A percentile compares a stretch with the other conserved stretches of the same genome.
Conservation (phyloP, 2,888 invertebrate species). For the Trisateles emortualis region DNA sequence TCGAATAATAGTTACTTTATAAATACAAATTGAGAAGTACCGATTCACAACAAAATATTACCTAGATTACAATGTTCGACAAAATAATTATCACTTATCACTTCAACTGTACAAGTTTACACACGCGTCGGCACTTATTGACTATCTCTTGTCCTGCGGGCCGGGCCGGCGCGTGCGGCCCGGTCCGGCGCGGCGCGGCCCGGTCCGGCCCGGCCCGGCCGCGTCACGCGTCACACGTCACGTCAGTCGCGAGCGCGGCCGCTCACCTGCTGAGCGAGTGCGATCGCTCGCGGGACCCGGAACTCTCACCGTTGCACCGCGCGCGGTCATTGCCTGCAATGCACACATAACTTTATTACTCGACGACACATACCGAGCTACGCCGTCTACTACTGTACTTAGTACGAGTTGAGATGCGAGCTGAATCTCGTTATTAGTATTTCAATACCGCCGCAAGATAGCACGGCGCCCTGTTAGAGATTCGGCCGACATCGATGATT, state of each 20-base stretch:
- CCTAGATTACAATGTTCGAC: slow-evolving; percentile 82
- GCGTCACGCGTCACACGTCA: slow-evolving; percentile 16
- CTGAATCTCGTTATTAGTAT: slow-evolving; percentile 17
- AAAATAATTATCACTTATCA: slow-evolving; percentile 84
- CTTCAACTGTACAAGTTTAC: slow-evolving; percentile 77
- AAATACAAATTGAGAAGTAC: slow-evolving; percentile 87
- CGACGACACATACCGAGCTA: too few relatives aligned
- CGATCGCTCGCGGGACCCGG: slow-evolving; percentile 77
- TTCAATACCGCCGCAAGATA: slow-evolving; percentile 8
- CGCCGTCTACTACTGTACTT: not conserved
- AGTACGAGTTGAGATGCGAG: slow-evolving; percentile 25
- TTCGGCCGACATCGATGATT: slow-evolving; percentile 15
- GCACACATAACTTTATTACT: slow-evolving; percentile 1
- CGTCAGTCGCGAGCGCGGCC: slow-evolving; percentile 47
- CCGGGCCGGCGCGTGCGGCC: slow-evolving; percentile 19
- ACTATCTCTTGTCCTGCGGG: slow-evolving; percentile 34
- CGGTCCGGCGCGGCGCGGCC: slow-evolving; percentile 37
- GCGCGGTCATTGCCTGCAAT: slow-evolving; percentile 80
- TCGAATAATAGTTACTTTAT: slow-evolving; percentile 80
- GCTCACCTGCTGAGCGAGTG: slow-evolving; percentile 92
- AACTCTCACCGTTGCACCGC: slow-evolving; percentile 73
- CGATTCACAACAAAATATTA: slow-evolving; percentile 85
- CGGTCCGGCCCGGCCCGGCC: slow-evolving; percentile 51
- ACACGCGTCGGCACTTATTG: slow-evolving; percentile 36
- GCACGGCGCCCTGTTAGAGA: slow-evolving; percentile 13